Evolutionary conservation across 2,888 invertebrate genomes (phyloP).

Genomic region (Seira musarum): DNA sequence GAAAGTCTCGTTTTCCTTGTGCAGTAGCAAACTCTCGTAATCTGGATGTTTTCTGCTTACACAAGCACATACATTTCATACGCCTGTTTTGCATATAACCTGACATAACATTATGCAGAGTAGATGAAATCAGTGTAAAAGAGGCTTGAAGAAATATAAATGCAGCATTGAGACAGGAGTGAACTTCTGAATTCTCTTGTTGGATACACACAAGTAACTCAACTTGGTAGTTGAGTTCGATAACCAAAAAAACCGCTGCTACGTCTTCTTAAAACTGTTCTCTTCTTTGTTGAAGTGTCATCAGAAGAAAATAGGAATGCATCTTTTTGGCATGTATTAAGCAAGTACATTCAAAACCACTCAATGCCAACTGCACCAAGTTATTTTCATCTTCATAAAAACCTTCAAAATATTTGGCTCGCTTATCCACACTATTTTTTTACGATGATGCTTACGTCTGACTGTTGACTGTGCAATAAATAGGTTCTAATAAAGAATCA

Average conservation of each 20-base stretch:
- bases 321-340: constrained; percentile 27
- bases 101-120: too few species aligned
- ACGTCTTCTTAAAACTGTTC: constrained; percentile 32
- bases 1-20: constrained; percentile 33
- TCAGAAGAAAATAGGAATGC: constrained; percentile 48
- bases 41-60: background rate
- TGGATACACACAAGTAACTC: too few species aligned
- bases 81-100: background rate
- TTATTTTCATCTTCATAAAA: constrained; percentile 62
- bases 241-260: constrained; percentile 51
- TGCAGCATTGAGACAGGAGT: background rate
- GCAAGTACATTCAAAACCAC: constrained; percentile 55
- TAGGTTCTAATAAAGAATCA: background rate
- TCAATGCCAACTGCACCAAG: constrained; percentile 60
- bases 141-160: background rate
- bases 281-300: constrained; percentile 55
- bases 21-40: background rate
- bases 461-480: background rate
- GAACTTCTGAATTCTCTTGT: background rate
- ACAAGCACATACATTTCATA: constrained; percentile 11
- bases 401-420: constrained; percentile 63
- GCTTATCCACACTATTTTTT: background rate
- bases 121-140: background rate
- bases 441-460: background rate
- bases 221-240: background rate